These are phyloP conservation scores for Marmota flaviventris DNA, from an alignment of 2,113 vertebrate genomes.

Conservation along the genomic window DNA sequence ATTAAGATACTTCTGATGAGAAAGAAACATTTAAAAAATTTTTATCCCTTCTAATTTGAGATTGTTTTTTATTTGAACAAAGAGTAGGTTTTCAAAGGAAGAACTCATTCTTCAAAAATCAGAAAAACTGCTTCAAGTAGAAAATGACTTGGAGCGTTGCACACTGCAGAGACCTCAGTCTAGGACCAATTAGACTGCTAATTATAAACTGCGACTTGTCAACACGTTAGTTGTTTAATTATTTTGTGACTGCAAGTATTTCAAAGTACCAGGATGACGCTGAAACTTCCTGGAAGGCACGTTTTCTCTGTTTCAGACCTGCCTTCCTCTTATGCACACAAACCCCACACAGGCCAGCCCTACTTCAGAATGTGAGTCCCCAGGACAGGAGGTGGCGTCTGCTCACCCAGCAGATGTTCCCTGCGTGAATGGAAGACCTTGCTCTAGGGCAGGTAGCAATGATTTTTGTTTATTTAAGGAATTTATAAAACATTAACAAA, in stretches of 20 bases:
- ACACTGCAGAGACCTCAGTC: background rate
- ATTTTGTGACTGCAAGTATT: background rate
- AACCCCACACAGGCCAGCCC: background rate
- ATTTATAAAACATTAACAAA: background rate
- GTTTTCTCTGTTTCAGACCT: background rate
- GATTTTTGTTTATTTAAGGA: background rate
- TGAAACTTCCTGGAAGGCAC: background rate
- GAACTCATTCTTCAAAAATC: background rate
- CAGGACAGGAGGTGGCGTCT: background rate
- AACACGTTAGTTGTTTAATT: background rate
- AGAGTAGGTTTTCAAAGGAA: background rate
- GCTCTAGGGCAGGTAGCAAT: background rate
- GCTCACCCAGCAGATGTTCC: background rate
- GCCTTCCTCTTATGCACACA: background rate
- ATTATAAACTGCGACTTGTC: conserved; percentile 31
- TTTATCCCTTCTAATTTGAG: conserved; percentile 44
- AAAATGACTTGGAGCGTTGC: background rate
- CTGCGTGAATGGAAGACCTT: background rate
- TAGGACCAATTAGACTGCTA: conserved; percentile 44
- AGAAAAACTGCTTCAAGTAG: conserved; percentile 25
- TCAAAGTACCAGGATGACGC: background rate
- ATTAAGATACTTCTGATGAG: conserved; percentile 24
- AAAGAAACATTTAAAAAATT: background rate
- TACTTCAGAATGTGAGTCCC: background rate
- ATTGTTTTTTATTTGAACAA: conserved; percentile 12